Evolutionary conservation across 2,888 invertebrate species (phyloP), one percentile per base, ranked within the genome.

Genomic region (Boloria selene): DNA sequence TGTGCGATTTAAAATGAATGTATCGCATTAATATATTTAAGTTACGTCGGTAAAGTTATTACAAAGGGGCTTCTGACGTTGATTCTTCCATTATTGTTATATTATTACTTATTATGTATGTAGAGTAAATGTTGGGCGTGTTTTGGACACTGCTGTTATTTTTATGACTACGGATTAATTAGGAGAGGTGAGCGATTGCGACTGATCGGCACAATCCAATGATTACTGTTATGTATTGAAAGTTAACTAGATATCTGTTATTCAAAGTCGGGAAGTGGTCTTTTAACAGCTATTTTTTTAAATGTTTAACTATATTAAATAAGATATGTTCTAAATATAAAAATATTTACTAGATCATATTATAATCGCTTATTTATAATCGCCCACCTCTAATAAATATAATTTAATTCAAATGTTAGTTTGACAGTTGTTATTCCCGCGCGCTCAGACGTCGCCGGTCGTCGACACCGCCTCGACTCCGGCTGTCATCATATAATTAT

Each of bases 31-130:
- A 16, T 16, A 49, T 14, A 45, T 17, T 14, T 50, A 59, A 10
- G 26, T 60, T 22, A 59, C 47, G 54, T 61, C 45, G 31, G n/a
- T 45, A 49, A 56, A 50, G 61, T 55, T 55, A 59, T 55, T 65
- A 75, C 81, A 79, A 77, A 77, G 80, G 87, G 83, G 85, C 86
- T 90, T 88, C 88, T 86, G 77, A 84, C 49, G 31, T 54, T 73
- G 80, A 83, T 76, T 88, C 89, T 90, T 90, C 89, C 89, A 89
- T 86, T 87, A 82, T 88, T 88, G 78, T 81, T 79, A 79, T 79
- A 77, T 50, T 53, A 49, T 55, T n/a, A 51, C 18, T 55, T 22
- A 44, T 18, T 18, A 22, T 44, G 17, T 51, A 18, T 38, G 18
- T 59, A 16, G 52, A 17, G 52, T 22, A 45, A 45, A 42, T 52